A percentile compares a stretch with the other conserved stretches of the same genome.
Conservation (phyloP, 2,797 vertebrate species). For the Tiaroga cobitis region DNA sequence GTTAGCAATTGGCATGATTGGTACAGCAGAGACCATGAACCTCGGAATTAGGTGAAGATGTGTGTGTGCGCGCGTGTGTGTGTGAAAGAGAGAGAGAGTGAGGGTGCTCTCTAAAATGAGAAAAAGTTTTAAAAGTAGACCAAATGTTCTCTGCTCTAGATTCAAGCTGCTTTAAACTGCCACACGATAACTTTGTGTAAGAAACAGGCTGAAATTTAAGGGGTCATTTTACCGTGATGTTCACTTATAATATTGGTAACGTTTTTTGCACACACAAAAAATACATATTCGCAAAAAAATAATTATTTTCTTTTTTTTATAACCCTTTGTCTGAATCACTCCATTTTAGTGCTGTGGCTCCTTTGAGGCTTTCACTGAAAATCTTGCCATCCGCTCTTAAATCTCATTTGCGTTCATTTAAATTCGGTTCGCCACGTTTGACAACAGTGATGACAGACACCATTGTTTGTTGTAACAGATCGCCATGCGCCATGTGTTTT, state of each 20-base stretch:
- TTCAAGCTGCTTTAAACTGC: neutral
- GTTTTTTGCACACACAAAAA: neutral
- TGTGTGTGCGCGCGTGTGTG: neutral
- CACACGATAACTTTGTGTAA: neutral
- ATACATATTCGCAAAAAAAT: neutral
- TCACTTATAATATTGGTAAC: neutral
- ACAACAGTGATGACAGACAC: neutral
- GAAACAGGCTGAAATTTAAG: neutral
- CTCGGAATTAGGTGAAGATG: slow-evolving; percentile 92
- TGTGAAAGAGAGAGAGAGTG: neutral
- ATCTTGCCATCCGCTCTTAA: neutral
- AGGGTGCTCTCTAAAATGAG: neutral
- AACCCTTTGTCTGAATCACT: neutral
- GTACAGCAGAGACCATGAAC: slow-evolving; percentile 97
- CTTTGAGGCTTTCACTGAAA: neutral
- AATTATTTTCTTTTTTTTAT: neutral
- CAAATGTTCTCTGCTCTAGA: slow-evolving; percentile 3
- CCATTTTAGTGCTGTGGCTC: neutral
- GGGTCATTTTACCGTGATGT: neutral
- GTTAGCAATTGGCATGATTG: slow-evolving; percentile 96
- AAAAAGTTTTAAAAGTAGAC: slow-evolving; percentile 5
- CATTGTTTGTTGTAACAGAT: neutral
- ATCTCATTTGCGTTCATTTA: neutral
- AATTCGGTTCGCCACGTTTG: neutral
- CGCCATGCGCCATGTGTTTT: neutral